Conservation (phyloP, 1,140 invertebrate genomes). For the Drosophila setifemur region DNA sequence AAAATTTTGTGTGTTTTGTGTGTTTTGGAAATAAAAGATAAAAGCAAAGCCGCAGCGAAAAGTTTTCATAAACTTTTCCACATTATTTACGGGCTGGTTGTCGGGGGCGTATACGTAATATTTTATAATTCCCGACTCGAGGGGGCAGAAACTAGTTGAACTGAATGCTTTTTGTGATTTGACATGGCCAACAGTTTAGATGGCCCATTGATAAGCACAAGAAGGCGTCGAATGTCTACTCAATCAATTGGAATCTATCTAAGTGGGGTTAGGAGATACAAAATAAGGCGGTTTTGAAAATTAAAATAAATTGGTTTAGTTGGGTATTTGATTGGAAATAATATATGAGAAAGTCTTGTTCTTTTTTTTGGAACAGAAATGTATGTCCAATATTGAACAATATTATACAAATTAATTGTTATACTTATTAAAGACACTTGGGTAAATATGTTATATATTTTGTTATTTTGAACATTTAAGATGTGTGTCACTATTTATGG, state of each 20-base stretch:
- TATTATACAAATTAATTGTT: no score
- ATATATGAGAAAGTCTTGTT: no score
- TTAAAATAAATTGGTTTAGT: background rate
- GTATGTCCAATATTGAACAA: no score
- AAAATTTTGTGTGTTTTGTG: conserved; percentile 19
- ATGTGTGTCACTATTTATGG: no score
- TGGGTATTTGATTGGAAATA: background rate
- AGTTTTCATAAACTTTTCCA: conserved; percentile 59
- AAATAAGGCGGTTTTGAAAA: background rate
- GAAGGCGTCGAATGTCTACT: conserved; percentile 23
- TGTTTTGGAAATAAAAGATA: conserved; percentile 57
- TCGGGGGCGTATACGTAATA: conserved; percentile 74
- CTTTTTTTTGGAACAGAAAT: no score
- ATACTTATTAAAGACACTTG: no score
- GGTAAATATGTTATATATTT: no score
- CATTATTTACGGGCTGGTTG: conserved; percentile 50
- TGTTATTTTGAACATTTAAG: no score
- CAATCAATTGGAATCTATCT: conserved; percentile 16
- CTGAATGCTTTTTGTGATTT: conserved; percentile 35
- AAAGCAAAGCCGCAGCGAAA: conserved; percentile 56
- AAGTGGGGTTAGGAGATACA: background rate
- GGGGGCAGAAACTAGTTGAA: conserved; percentile 32
- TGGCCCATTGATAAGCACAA: conserved; percentile 25
- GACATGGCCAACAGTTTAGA: conserved; percentile 11
- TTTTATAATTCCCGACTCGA: conserved; percentile 52